phyloP scores from a whole-genome alignment of 1,140 invertebrate genomes.

The Bombus sylvicola region DNA sequence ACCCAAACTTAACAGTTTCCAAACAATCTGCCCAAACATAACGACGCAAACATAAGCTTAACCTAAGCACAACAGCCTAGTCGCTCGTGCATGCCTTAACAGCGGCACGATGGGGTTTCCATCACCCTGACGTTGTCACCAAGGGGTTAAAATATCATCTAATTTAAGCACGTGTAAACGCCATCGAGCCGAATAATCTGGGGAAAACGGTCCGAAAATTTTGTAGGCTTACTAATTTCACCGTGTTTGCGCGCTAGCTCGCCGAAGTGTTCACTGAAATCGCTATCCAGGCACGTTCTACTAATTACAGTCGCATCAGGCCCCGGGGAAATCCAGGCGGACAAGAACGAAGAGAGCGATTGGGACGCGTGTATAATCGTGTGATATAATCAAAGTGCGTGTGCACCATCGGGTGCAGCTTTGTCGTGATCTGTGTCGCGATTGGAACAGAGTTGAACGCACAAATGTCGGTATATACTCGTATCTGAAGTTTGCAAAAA shows the following conservation, averaged over 20 bases:
- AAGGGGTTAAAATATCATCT: background rate
- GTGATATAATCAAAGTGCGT: conserved; percentile 61
- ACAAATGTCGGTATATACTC: background rate
- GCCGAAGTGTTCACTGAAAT: conserved; percentile 47
- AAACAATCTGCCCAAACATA: background rate
- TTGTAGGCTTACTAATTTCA: conserved; percentile 14
- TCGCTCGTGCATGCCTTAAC: background rate
- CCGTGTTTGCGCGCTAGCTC: background rate
- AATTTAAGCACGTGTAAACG: conserved; percentile 1
- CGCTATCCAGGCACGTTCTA: conserved; percentile 42
- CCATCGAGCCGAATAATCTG: background rate
- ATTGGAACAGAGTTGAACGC: background rate
- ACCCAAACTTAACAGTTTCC: too few species aligned
- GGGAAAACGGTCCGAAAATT: conserved; percentile 28
- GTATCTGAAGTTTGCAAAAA: background rate
- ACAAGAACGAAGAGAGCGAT: conserved; percentile 34
- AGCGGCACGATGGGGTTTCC: background rate
- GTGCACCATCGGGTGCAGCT: background rate
- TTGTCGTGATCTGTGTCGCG: conserved; percentile 1
- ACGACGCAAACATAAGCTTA: background rate
- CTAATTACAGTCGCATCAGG: conserved; percentile 55
- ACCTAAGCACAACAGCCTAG: background rate
- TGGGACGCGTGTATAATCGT: conserved; percentile 21
- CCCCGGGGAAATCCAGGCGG: conserved; percentile 57
- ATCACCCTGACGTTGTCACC: background rate